These are phyloP conservation scores for Amphipyra tragopoginis DNA, from an alignment of 2,888 invertebrate species.

Conservation along the genomic window DNA sequence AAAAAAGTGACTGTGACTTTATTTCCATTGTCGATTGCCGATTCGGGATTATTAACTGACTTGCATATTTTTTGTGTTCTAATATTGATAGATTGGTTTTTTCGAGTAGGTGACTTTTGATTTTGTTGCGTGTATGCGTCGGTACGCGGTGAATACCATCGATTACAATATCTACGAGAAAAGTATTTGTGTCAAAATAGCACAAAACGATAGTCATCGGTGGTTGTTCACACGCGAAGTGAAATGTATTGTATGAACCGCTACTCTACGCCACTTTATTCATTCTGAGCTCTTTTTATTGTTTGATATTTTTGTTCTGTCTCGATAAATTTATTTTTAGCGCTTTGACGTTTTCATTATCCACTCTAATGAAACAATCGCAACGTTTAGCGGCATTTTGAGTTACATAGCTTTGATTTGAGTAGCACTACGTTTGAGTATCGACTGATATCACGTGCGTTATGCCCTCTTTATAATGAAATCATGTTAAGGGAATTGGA, in stretches of 20 bases:
- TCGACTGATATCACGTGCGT: conserved; percentile 45
- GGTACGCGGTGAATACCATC: conserved; percentile 72
- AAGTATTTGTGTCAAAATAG: conserved; percentile 81
- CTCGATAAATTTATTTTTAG: conserved; percentile 68
- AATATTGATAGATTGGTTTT: conserved; percentile 90
- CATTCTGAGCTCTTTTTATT: conserved; percentile 67
- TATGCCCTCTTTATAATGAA: conserved; percentile 64
- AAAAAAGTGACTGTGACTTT: conserved; percentile 90
- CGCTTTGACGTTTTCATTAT: conserved; percentile 71
- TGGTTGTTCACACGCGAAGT: conserved; percentile 77
- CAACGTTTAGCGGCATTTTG: conserved; percentile 21
- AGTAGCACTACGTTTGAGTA: conserved; percentile 30
- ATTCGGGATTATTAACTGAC: conserved; percentile 90
- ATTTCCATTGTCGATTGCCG: conserved; percentile 89
- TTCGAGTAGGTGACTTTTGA: conserved; percentile 84
- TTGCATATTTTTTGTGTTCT: conserved; percentile 90
- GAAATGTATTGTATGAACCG: conserved; percentile 77
- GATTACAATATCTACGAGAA: conserved; percentile 80
- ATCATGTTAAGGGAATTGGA: conserved; percentile 80
- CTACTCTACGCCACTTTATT: conserved; percentile 71
- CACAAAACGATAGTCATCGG: conserved; percentile 83
- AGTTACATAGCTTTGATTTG: conserved; percentile 19
- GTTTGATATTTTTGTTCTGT: conserved; percentile 68
- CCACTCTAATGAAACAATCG: conserved; percentile 52
- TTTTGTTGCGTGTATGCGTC: conserved; percentile 77